Conservation (phyloP, 2,888 invertebrate species). For the Scrobipalpa costella region DNA sequence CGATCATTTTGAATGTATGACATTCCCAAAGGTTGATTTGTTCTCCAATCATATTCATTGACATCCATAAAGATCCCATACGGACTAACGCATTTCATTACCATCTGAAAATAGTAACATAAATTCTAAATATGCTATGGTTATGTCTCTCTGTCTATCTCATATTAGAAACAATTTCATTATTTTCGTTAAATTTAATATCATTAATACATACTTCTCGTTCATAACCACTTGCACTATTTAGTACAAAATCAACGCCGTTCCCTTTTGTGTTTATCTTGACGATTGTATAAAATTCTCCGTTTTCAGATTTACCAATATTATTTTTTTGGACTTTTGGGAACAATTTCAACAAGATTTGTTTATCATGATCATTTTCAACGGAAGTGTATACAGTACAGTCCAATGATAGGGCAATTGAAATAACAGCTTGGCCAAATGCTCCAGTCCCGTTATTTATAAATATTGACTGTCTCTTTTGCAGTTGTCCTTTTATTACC, state of each 20-base stretch:
- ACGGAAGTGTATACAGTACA: conserved; percentile 53
- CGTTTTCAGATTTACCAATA: conserved; percentile 39
- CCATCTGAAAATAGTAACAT: conserved; percentile 15
- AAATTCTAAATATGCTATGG: not conserved
- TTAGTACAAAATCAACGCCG: conserved; percentile 45
- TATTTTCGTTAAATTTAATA: not conserved
- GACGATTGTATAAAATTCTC: conserved; percentile 34
- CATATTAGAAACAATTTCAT: too few species aligned
- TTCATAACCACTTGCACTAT: conserved; percentile 40
- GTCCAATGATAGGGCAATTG: conserved; percentile 45
- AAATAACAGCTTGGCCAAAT: conserved; percentile 57
- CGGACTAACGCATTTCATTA: conserved; percentile 22
- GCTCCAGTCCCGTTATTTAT: conserved; percentile 54
- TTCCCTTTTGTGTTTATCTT: conserved; percentile 28
- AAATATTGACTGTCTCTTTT: conserved; percentile 39
- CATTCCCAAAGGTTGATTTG: conserved; percentile 46
- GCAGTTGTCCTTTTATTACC: conserved; percentile 29
- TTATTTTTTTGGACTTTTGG: conserved; percentile 47
- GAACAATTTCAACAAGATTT: conserved; percentile 45
- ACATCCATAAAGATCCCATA: conserved; percentile 39
- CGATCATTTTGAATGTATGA: conserved; percentile 34
- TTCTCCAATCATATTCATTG: conserved; percentile 41
- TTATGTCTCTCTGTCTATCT: too few species aligned
- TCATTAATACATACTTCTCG: conserved; percentile 40
- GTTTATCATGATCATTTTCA: conserved; percentile 46